Percentiles rank a stretch among this genome's conserved stretches.
These are phyloP conservation scores for Conchocele bisecta DNA, from an alignment of 2,888 invertebrate genomes.

Conservation along the genomic window DNA sequence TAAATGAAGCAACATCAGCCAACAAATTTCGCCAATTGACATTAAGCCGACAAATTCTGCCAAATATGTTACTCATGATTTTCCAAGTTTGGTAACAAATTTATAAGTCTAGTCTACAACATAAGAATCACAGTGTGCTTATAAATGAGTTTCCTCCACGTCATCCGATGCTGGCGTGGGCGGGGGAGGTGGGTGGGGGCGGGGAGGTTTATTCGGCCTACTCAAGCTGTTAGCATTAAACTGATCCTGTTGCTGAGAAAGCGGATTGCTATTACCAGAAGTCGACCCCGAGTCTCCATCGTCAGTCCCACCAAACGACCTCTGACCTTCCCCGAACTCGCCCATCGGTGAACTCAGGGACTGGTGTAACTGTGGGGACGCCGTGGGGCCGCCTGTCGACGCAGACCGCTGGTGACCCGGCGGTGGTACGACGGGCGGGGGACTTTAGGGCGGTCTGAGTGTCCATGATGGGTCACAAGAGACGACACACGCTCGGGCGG, in stretches of 20 bases:
- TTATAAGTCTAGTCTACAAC: background rate
- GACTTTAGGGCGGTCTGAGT: conserved; percentile 70
- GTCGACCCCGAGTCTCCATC: conserved; percentile 41
- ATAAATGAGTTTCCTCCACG: conserved; percentile 73
- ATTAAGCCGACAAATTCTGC: background rate
- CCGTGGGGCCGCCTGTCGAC: conserved; percentile 66
- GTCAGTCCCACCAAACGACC: background rate
- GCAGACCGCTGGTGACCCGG: conserved; percentile 73
- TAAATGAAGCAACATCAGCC: too few relatives aligned
- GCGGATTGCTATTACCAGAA: conserved; percentile 52
- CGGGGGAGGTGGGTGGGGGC: conserved; percentile 73
- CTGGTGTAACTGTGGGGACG: too few relatives aligned
- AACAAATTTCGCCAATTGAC: too few relatives aligned
- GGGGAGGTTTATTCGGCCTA: conserved; percentile 60
- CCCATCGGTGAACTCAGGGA: too few relatives aligned
- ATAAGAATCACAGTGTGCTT: conserved; percentile 3
- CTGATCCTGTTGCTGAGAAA: conserved; percentile 38
- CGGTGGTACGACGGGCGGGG: conserved; percentile 66
- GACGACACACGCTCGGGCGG: conserved; percentile 56
- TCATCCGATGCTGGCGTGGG: conserved; percentile 72
- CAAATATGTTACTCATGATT: background rate
- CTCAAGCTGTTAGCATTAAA: conserved; percentile 59
- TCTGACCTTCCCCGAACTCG: conserved; percentile 10
- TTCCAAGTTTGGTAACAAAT: background rate
- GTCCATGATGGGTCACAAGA: conserved; percentile 32